Conservation (phyloP, 2,797 vertebrate genomes). For the Acridotheres tristis region DNA sequence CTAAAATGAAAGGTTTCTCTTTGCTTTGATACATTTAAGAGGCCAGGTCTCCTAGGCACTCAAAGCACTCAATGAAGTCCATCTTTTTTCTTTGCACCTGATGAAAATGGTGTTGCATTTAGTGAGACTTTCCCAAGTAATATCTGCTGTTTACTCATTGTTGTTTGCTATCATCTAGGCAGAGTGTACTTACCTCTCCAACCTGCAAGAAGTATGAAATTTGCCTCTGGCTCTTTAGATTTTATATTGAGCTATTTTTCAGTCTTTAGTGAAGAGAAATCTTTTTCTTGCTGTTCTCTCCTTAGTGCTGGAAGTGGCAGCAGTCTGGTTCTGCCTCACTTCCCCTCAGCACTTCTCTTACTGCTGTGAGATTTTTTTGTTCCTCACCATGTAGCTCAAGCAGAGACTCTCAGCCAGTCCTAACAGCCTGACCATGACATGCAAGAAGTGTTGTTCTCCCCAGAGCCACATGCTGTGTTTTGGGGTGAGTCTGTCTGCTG, state of each 20-base stretch:
- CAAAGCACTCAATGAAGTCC: neutral
- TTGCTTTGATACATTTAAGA: neutral
- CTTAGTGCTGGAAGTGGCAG: neutral
- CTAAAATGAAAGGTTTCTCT: neutral
- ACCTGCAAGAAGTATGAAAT: constrained; percentile 56
- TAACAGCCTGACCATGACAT: neutral
- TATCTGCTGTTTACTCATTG: constrained; percentile 5
- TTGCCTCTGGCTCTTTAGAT: constrained; percentile 57
- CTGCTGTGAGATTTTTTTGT: neutral
- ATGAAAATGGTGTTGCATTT: constrained; percentile 13
- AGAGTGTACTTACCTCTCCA: neutral
- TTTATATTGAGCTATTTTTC: constrained; percentile 72
- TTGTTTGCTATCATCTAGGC: constrained; percentile 33
- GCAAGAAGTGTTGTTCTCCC: neutral
- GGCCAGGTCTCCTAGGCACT: neutral
- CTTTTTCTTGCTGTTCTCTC: constrained; percentile 14
- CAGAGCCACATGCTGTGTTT: neutral
- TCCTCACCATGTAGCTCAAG: neutral
- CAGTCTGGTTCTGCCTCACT: neutral
- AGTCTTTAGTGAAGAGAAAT: constrained; percentile 54
- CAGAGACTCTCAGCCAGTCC: neutral
- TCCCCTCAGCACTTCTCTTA: neutral
- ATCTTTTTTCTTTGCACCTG: neutral
- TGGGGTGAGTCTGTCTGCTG: neutral
- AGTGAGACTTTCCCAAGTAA: neutral